Evolutionary conservation across 2,113 vertebrate genomes (phyloP).

Genomic region (Psammodynastes pulverulentus): DNA sequence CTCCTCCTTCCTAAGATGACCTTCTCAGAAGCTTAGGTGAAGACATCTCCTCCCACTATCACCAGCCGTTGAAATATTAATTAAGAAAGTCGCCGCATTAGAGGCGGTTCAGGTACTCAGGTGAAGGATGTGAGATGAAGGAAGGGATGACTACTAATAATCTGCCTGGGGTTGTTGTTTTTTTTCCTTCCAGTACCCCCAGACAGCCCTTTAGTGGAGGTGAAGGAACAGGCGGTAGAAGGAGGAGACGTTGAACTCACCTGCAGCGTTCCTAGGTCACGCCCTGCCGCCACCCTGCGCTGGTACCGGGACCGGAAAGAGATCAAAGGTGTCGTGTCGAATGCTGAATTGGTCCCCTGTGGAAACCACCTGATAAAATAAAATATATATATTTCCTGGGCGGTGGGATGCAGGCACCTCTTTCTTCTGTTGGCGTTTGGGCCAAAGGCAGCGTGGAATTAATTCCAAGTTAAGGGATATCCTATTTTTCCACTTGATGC

Average conservation of each 20-base stretch:
- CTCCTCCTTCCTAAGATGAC: not conserved
- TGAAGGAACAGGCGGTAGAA: conserved; percentile 83
- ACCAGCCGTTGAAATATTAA: not conserved
- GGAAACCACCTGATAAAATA: not conserved
- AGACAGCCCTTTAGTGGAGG: conserved; percentile 81
- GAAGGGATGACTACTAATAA: not conserved
- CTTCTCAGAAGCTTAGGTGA: not conserved
- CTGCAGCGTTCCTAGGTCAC: conserved; percentile 81
- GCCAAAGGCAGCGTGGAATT: not conserved
- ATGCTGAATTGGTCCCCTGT: not conserved
- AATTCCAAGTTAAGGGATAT: not conserved
- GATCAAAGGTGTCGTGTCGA: conserved; percentile 72
- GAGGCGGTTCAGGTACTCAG: not conserved
- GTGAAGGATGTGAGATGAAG: not conserved
- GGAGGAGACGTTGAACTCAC: conserved; percentile 83
- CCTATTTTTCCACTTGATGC: not conserved
- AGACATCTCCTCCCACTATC: not conserved
- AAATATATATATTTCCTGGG: not conserved
- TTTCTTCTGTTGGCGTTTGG: not conserved
- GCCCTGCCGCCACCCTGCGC: conserved; percentile 79
- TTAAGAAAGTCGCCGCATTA: not conserved
- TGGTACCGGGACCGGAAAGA: conserved; percentile 82
- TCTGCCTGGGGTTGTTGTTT: not conserved
- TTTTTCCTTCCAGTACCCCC: conserved; percentile 71
- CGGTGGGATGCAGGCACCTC: no score